Percentiles rank a stretch among this genome's conserved stretches.
phyloP scores from a whole-genome alignment of 2,113 vertebrate species.

The Tragelaphus scriptus region DNA sequence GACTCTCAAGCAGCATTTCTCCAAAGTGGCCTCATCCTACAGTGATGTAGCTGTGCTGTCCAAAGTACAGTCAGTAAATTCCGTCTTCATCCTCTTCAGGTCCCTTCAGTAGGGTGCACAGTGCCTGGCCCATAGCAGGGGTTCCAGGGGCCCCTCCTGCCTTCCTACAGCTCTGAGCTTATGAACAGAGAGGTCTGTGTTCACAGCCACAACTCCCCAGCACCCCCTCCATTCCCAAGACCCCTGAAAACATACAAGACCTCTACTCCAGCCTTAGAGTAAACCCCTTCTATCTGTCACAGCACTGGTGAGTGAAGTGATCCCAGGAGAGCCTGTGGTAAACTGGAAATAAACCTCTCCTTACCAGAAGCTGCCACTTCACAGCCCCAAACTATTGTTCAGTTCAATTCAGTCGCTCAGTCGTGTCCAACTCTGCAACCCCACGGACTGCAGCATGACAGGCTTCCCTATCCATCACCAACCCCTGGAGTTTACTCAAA shows the following conservation, averaged over 20 bases:
- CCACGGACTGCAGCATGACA: not conserved
- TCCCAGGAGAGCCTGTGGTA: not conserved
- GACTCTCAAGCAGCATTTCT: not conserved
- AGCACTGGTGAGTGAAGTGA: not conserved
- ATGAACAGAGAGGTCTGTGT: not conserved
- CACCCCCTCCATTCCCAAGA: not conserved
- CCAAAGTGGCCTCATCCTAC: not conserved
- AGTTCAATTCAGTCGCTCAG: not conserved
- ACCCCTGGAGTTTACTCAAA: not conserved
- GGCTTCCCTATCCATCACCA: not conserved
- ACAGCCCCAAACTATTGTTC: not conserved
- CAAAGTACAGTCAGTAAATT: not conserved
- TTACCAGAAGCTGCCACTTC: not conserved
- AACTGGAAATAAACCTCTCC: not conserved
- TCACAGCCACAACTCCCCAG: not conserved
- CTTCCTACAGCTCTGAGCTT: not conserved
- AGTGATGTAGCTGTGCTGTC: not conserved
- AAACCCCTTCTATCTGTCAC: not conserved
- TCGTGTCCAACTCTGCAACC: fast-evolving
- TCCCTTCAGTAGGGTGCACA: not conserved
- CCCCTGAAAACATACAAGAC: not conserved
- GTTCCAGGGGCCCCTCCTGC: not conserved
- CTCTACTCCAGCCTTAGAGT: not conserved
- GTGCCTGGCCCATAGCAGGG: not conserved
- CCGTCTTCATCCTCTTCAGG: not conserved